Evolutionary conservation across 2,113 vertebrate species (phyloP).

Genomic region (Trochalopteron elliotii): DNA sequence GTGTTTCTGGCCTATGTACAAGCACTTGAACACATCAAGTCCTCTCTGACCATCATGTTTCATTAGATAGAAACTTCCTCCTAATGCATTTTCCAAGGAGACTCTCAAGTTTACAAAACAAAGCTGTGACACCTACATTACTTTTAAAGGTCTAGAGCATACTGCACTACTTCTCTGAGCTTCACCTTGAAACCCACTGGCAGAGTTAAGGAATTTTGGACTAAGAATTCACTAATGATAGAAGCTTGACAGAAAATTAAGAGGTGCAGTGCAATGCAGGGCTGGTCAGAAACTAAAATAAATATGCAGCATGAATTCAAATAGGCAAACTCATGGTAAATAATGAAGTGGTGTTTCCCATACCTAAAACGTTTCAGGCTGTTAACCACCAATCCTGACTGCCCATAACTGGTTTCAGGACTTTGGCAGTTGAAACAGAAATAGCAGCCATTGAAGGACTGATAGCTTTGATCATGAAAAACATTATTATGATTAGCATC

Average conservation of each 20-base stretch:
- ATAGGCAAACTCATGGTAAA: background rate
- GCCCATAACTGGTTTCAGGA: background rate
- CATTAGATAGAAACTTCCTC: background rate
- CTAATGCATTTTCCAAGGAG: background rate
- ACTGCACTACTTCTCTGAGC: background rate
- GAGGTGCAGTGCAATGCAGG: background rate
- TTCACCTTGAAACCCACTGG: background rate
- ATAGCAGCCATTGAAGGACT: background rate
- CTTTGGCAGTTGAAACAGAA: background rate
- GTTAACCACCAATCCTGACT: background rate
- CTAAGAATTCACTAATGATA: background rate
- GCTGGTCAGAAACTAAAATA: background rate
- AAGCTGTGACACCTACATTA: too few relatives aligned
- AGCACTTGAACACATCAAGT: background rate
- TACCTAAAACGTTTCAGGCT: background rate
- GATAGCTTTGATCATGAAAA: slow-evolving; percentile 10
- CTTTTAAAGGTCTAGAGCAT: background rate
- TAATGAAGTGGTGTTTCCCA: background rate
- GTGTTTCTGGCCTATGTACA: background rate
- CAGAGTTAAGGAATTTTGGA: background rate
- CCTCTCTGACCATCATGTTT: background rate
- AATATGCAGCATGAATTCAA: background rate
- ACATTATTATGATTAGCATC: background rate
- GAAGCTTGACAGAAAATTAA: background rate
- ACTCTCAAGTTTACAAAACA: background rate